A percentile compares a stretch with the other conserved stretches of the same genome.
These are phyloP conservation scores for Dolomedes plantarius DNA, from an alignment of 2,888 invertebrate species.

Conservation along the genomic window DNA sequence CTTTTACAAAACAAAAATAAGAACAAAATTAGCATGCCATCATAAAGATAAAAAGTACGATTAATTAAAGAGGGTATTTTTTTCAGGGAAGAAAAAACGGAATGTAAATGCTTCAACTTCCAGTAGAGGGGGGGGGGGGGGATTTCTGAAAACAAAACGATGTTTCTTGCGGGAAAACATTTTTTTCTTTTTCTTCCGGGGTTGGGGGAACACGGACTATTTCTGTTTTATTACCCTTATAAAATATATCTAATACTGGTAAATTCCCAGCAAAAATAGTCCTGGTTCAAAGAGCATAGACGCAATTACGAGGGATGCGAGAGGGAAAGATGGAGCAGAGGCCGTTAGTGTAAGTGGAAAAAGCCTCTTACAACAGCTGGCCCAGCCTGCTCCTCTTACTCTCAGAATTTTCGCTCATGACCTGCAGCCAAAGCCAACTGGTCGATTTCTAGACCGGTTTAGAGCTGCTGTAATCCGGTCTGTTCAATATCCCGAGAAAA, in stretches of 20 bases:
- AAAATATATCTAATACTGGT: background rate
- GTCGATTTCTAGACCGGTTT: conserved; percentile 50
- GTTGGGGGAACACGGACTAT: background rate
- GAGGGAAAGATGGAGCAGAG: background rate
- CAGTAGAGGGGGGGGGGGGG: too few species aligned
- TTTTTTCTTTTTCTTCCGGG: too few species aligned
- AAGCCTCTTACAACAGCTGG: background rate
- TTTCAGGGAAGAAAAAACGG: too few species aligned
- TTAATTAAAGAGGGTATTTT: too few species aligned
- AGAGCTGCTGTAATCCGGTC: conserved; percentile 35
- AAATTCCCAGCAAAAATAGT: background rate
- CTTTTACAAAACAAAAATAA: too few species aligned
- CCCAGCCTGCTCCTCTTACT: background rate
- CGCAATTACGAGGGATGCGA: background rate
- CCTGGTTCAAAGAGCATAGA: background rate
- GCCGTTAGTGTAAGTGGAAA: background rate
- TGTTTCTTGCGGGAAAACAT: too few species aligned
- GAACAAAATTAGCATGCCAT: too few species aligned
- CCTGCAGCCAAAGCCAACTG: conserved; percentile 39
- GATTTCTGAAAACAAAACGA: too few species aligned
- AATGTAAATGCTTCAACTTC: too few species aligned
- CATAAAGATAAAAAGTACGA: too few species aligned
- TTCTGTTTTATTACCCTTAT: background rate
- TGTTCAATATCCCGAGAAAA: conserved; percentile 24
- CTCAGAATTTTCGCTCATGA: conserved; percentile 15